Conservation (phyloP, 37 sponge, comb jelly and placozoan species). For the Dysidea cf. avara region DNA sequence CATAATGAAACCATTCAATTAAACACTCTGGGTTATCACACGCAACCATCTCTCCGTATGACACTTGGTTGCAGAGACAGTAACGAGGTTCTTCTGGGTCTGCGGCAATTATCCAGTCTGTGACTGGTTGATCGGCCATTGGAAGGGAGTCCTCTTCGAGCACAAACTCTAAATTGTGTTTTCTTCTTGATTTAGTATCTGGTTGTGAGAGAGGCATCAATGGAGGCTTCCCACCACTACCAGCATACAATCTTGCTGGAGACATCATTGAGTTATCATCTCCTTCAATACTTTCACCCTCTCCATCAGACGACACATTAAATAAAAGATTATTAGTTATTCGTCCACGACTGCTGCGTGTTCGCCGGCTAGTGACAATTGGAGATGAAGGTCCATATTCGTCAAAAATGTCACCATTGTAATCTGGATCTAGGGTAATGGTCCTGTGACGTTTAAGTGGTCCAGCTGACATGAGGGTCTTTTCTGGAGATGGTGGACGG, state of each 20-base stretch:
- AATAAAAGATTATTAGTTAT: no score
- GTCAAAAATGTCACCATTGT: constrained; percentile 53
- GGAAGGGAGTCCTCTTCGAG: constrained; percentile 6
- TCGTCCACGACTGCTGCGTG: no score
- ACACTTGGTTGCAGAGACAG: constrained; percentile 98
- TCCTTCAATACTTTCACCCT: constrained; percentile 43
- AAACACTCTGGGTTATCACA: constrained; percentile 97
- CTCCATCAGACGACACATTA: constrained; percentile 15
- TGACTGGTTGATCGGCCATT: constrained; percentile 21
- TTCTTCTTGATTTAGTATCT: constrained; percentile 42
- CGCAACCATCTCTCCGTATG: constrained; percentile 99
- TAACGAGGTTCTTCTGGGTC: constrained; percentile 98
- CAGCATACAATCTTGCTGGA: constrained; percentile 57
- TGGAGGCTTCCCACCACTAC: constrained; percentile 80
- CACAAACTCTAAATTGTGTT: background rate
- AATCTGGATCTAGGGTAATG: constrained; percentile 31
- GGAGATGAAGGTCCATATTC: constrained; percentile 14
- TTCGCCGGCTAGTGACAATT: constrained; percentile 1
- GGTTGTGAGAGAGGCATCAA: constrained; percentile 20
- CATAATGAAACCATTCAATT: constrained; percentile 99
- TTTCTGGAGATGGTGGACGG: constrained; percentile 77
- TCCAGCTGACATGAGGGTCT: constrained; percentile 18
- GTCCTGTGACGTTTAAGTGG: constrained; percentile 34
- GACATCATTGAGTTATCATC: constrained; percentile 49
- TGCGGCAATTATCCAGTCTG: constrained; percentile 59